Base-by-base conservation (phyloP, 2,797 vertebrate genomes). In the Sebastes diploproa region DNA sequence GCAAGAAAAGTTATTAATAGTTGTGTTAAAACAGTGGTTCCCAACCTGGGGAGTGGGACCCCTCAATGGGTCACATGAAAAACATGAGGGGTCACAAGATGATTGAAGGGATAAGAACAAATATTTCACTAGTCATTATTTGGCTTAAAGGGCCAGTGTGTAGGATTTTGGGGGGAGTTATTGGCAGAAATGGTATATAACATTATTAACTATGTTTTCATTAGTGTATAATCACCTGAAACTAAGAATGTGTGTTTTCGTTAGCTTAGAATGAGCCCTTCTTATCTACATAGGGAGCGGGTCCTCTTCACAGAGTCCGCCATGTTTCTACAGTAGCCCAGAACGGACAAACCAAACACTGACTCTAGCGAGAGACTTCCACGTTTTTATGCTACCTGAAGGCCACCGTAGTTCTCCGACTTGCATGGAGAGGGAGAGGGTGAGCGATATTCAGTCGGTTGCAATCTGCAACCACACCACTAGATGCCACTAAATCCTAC, bases 281-380 rank as follows among this genome's bases (percentile, higher is more conserved):
- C 46, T 0, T 50, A 50, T 46, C 42, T 1, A 46, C 42, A 46
- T 20, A 50, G 18, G 18, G 46, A 50, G 46, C 2, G 7, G 46
- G 46, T 2, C 46, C 7, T 50, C 18, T 50, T 50, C 18, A 50
- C 46, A 20, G 18, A 50, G 16, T 50, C 46, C 3, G 7, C 46
- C 18, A 50, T 50, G 18, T 50, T 50, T 20, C 42, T 50, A 50
- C 46, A 4, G 46, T 46, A 50, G 46, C 42, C 16, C 38, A 42
- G 42, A 46, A 46, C 0, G 16, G 16, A 46, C 20, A 54, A 54
- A 54, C 50, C 50, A 54, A 54, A 54, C 7, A 10, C 50, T n/a
- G 20, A 0, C 50, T 54, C 8, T 1, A 54, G 20, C 0, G 9
- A 54, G n/a, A n/a, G 8, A n/a, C 50, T 54, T n/a, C 22, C 50